Conservation (phyloP, 2,888 invertebrate species). For the Conus canariensis region DNA sequence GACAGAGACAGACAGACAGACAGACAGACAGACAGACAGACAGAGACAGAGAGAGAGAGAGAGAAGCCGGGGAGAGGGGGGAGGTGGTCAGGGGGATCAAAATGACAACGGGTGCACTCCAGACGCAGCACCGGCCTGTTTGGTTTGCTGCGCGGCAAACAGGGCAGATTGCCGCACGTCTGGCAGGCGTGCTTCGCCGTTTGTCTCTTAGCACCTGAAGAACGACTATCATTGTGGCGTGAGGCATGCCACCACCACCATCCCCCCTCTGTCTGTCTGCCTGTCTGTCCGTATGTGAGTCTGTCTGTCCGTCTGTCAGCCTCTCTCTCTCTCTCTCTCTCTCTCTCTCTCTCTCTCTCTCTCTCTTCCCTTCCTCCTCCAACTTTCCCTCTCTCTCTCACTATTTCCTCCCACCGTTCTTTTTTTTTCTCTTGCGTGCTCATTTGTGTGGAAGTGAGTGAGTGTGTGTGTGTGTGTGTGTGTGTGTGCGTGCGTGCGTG, state of each 20-base stretch:
- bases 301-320: not conserved
- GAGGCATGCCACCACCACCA: not conserved
- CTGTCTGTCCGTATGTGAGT: not conserved
- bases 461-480: not conserved
- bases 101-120: not conserved
- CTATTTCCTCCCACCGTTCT: not conserved
- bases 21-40: not conserved
- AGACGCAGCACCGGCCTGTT: not conserved
- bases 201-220: constrained; percentile 15
- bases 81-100: too few species aligned
- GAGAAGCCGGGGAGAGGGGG: not conserved
- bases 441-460: not conserved
- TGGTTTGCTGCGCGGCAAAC: not conserved
- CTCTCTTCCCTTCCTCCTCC: not conserved
- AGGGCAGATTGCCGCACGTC: not conserved
- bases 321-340: too few species aligned
- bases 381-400: not conserved
- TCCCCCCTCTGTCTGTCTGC: not conserved
- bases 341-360: too few species aligned
- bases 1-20: not conserved
- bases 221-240: constrained; percentile 13
- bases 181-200: not conserved
- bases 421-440: not conserved
- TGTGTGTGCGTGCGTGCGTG: not conserved
- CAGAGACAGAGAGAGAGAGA: not conserved